phyloP scores from a whole-genome alignment of 2,113 vertebrate genomes.

The Hoplias malabaricus region DNA sequence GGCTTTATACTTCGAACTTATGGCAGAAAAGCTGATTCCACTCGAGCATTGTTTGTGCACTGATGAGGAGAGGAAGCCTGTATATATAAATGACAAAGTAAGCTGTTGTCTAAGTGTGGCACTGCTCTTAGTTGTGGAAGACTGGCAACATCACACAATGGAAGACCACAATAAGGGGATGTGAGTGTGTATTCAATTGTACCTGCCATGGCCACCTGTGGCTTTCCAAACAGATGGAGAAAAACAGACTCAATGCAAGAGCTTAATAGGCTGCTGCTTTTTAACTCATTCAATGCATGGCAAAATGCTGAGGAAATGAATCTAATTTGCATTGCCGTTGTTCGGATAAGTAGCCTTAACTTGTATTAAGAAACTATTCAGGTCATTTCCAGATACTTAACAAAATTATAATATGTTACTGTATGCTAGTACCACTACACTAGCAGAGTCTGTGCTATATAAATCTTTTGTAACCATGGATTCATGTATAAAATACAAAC shows the following conservation, averaged over 20 bases:
- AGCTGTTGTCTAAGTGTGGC: conserved; percentile 49
- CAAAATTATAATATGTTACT: background rate
- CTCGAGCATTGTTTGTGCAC: conserved; percentile 34
- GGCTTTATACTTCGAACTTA: conserved; percentile 49
- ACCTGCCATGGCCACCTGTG: conserved; percentile 40
- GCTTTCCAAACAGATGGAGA: background rate
- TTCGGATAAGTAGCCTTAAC: background rate
- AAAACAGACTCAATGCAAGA: background rate
- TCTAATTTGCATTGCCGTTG: background rate
- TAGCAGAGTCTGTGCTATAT: too few relatives aligned
- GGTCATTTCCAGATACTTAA: background rate
- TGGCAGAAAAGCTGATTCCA: conserved; percentile 38
- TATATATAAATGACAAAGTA: conserved; percentile 56
- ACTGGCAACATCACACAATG: background rate
- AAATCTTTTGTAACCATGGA: too few relatives aligned
- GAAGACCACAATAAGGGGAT: conserved; percentile 18
- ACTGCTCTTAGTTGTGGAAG: background rate
- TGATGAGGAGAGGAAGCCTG: conserved; percentile 19
- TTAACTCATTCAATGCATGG: background rate
- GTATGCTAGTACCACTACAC: too few relatives aligned
- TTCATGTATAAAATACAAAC: too few relatives aligned
- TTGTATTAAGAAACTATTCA: background rate
- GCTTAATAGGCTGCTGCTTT: conserved; percentile 23
- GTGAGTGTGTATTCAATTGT: conserved; percentile 32
- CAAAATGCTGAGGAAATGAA: background rate